phyloP scores from a whole-genome alignment of 1,140 invertebrate genomes.

The Agraylea sexmaculata region DNA sequence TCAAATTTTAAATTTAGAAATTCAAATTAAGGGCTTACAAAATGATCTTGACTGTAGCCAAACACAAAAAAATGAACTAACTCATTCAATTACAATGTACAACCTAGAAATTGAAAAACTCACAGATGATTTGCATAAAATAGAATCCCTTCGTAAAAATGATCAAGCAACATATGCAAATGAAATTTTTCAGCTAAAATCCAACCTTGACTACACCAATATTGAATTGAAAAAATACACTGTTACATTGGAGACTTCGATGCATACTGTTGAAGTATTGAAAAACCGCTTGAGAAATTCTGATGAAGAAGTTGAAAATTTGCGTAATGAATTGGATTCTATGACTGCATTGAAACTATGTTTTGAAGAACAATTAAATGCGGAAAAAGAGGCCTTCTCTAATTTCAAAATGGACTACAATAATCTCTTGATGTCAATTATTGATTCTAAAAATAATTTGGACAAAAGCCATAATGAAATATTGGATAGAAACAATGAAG shows the following conservation, averaged over 20 bases:
- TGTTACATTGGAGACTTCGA: conserved; percentile 34
- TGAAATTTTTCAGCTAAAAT: conserved; percentile 21
- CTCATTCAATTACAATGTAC: not conserved
- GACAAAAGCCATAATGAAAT: conserved; percentile 16
- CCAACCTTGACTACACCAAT: conserved; percentile 29
- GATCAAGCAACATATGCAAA: not conserved
- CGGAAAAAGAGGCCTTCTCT: conserved; percentile 7
- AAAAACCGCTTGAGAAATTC: conserved; percentile 34
- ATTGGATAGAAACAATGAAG: conserved; percentile 10
- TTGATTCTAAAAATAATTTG: conserved; percentile 15
- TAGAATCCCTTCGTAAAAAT: too few relatives aligned
- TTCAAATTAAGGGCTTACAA: conserved; percentile 31
- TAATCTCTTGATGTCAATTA: conserved; percentile 11
- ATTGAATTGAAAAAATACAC: conserved; percentile 38
- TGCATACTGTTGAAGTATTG: conserved; percentile 36
- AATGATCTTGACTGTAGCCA: conserved; percentile 25
- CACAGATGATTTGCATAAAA: not conserved
- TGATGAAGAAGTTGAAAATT: conserved; percentile 34
- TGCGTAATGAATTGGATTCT: conserved; percentile 32
- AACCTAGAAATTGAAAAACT: not conserved
- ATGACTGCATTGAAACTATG: conserved; percentile 29
- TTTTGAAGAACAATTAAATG: conserved; percentile 21
- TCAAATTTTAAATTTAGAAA: conserved; percentile 6
- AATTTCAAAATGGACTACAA: conserved; percentile 17
- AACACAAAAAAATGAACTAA: conserved; percentile 2